A percentile compares a stretch with the other conserved stretches of the same genome.
Conservation (phyloP, 2,113 vertebrate species). For the Colinus virginianus region DNA sequence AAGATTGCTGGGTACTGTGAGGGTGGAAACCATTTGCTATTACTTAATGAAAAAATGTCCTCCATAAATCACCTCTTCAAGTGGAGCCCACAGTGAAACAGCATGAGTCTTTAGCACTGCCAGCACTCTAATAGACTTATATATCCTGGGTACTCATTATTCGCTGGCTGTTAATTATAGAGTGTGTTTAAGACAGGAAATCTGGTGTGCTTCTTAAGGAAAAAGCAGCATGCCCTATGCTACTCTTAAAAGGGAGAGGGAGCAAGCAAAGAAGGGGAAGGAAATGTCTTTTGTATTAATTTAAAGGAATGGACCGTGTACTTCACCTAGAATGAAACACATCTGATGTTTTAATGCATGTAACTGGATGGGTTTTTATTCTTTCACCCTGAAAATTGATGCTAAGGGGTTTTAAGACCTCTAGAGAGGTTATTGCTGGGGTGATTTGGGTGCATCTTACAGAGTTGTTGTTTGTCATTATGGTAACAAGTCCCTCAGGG, state of each 20-base stretch:
- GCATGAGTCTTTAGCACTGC: constrained; percentile 72
- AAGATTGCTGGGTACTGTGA: constrained; percentile 67
- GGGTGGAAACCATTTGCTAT: constrained; percentile 73
- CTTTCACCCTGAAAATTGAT: background rate
- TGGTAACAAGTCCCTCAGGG: background rate
- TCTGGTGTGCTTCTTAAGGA: constrained; percentile 63
- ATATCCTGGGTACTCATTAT: constrained; percentile 72
- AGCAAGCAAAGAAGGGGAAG: background rate
- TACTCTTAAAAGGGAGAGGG: constrained; percentile 11
- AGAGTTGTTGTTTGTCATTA: background rate
- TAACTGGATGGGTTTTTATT: background rate
- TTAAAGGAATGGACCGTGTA: background rate
- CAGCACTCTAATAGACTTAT: constrained; percentile 74
- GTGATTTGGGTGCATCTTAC: background rate
- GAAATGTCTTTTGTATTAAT: constrained; percentile 15
- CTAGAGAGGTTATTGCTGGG: background rate
- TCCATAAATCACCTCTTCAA: constrained; percentile 76
- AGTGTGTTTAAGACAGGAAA: constrained; percentile 70
- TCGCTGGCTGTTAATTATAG: constrained; percentile 72
- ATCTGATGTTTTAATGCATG: background rate
- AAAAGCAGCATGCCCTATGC: constrained; percentile 48
- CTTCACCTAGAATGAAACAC: background rate
- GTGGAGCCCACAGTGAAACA: constrained; percentile 70
- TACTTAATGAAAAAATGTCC: constrained; percentile 76
- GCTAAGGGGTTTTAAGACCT: background rate